phyloP scores from a whole-genome alignment of 2,888 invertebrate genomes.

The Agrochola macilenta region DNA sequence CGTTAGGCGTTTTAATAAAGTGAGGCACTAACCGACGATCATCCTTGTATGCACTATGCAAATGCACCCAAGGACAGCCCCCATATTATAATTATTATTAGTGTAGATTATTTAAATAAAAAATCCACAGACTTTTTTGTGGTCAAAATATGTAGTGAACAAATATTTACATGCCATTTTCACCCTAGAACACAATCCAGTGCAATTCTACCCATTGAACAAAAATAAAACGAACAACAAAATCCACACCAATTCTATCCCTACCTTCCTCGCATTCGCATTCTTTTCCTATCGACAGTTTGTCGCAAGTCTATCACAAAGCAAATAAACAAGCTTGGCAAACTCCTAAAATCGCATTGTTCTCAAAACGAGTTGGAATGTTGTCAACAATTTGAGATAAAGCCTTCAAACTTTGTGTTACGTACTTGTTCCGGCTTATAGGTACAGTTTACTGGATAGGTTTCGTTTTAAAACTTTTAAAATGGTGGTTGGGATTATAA shows the following conservation, averaged over 20 bases:
- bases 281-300: conserved; percentile 54
- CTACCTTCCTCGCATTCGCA: conserved; percentile 37
- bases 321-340: conserved; percentile 62
- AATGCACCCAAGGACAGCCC: too few species aligned
- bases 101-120: too few species aligned
- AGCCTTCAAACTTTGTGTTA: conserved; percentile 68
- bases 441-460: conserved; percentile 11
- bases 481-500: background rate
- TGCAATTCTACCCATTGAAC: conserved; percentile 1
- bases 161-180: background rate
- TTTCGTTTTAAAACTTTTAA: conserved; percentile 19
- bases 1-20: too few species aligned
- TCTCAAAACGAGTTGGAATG: conserved; percentile 71
- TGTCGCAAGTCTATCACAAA: conserved; percentile 58
- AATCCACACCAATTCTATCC: conserved; percentile 3
- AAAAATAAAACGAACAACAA: conserved; percentile 32
- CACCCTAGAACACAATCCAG: background rate
- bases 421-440: conserved; percentile 52
- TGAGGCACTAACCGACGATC: too few species aligned
- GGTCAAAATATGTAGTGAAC: too few species aligned
- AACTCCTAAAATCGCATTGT: conserved; percentile 66
- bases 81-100: too few species aligned
- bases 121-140: too few species aligned
- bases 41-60: too few species aligned
- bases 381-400: conserved; percentile 75